Percentiles rank a stretch among this genome's conserved stretches.
Conservation (phyloP, 2,797 vertebrate genomes). For the Natrix natrix region DNA sequence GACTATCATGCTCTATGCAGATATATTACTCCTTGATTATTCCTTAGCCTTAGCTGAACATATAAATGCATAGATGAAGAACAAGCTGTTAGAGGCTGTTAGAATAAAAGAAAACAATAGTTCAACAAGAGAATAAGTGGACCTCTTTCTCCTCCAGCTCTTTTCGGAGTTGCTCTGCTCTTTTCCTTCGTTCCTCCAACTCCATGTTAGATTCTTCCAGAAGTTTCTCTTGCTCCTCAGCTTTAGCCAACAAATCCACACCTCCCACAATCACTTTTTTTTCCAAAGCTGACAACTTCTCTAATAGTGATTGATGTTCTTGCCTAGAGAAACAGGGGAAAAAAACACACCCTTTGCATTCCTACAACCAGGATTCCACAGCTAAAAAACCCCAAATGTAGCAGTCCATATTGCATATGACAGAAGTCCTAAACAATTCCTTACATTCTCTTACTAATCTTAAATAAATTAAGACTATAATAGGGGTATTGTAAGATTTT, state of each 20-base stretch:
- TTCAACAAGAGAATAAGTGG: background rate
- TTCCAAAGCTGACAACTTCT: slow-evolving; percentile 91
- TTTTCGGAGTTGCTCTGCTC: slow-evolving; percentile 92
- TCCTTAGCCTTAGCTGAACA: fast-evolving
- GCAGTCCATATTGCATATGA: background rate
- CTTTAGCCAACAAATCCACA: slow-evolving; percentile 96
- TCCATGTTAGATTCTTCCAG: slow-evolving; percentile 97
- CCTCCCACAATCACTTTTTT: slow-evolving; percentile 99
- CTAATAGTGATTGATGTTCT: slow-evolving; percentile 91
- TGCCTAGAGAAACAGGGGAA: slow-evolving; percentile 73
- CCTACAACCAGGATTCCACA: background rate
- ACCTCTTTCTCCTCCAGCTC: slow-evolving; percentile 99
- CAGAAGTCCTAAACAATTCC: background rate
- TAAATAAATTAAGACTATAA: background rate
- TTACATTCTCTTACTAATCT: background rate
- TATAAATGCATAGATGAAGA: fast-evolving
- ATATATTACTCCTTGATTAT: background rate
- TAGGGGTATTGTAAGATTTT: background rate
- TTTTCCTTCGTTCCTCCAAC: slow-evolving; percentile 89
- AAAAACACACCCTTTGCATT: background rate
- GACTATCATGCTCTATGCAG: background rate
- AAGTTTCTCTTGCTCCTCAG: slow-evolving; percentile 97
- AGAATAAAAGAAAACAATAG: background rate
- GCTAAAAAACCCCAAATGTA: background rate
- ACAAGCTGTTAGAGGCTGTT: fast-evolving